phyloP scores from a whole-genome alignment of 2,888 invertebrate genomes.

The Germaria angustata region DNA sequence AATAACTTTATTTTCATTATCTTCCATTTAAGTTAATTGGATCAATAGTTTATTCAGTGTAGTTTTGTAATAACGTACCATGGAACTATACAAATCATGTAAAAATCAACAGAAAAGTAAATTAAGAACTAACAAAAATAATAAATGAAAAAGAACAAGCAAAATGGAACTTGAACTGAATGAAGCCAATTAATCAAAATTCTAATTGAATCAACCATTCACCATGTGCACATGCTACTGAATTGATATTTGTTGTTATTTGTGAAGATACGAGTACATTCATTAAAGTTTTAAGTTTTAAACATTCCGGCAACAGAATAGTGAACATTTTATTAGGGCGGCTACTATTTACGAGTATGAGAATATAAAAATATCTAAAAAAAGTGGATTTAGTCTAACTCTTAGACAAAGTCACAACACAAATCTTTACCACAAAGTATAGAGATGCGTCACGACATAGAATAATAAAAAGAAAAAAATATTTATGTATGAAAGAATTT shows the following conservation, averaged over 20 bases:
- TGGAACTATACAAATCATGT: conserved; percentile 19
- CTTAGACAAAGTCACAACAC: no score
- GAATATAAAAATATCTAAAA: no score
- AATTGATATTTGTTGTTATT: not conserved
- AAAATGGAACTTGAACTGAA: conserved; percentile 18
- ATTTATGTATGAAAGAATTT: no score
- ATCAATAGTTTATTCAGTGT: not conserved
- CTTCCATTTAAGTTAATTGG: not conserved
- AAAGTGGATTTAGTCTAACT: no score
- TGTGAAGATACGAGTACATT: not conserved
- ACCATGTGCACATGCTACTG: not conserved
- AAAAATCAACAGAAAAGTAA: conserved; percentile 2
- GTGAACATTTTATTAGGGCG: not conserved
- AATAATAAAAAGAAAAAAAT: no score
- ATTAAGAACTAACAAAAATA: not conserved
- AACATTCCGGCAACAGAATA: not conserved
- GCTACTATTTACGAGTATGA: not conserved
- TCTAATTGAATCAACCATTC: conserved; percentile 37
- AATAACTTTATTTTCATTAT: not conserved
- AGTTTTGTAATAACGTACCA: conserved; percentile 3
- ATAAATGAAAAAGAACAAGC: not conserved
- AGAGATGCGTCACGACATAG: no score
- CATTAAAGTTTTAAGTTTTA: not conserved
- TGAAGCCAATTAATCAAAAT: conserved; percentile 45
- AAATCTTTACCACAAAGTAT: no score